Evolutionary conservation across 1,140 invertebrate genomes (phyloP).

Genomic region (Prorops nasuta): DNA sequence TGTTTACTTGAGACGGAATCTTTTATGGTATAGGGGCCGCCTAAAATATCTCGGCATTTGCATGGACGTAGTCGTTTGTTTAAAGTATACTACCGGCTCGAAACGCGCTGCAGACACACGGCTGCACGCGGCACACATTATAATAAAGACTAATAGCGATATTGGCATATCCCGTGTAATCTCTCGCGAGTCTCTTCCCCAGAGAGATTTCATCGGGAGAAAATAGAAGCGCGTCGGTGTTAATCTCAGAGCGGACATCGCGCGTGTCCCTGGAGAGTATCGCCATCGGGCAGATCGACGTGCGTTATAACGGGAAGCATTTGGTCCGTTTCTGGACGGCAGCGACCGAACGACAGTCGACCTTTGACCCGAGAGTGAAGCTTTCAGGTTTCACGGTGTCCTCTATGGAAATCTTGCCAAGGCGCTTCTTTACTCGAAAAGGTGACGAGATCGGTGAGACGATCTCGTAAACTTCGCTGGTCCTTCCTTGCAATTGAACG

Average conservation of each 20-base stretch:
- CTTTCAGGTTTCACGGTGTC: conserved; percentile 50
- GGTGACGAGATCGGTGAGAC: conserved; percentile 49
- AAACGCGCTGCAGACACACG: no score
- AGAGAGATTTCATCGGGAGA: background rate
- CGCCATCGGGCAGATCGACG: conserved; percentile 29
- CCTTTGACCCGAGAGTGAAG: conserved; percentile 46
- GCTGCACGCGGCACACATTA: no score
- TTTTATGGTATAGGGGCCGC: no score
- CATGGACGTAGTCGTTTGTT: no score
- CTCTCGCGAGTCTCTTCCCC: background rate
- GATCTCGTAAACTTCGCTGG: conserved; percentile 48
- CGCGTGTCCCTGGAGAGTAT: conserved; percentile 15
- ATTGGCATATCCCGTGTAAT: no score
- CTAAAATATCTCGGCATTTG: no score
- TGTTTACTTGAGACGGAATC: no score
- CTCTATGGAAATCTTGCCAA: conserved; percentile 49
- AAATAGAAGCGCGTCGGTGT: background rate
- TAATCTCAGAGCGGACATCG: background rate
- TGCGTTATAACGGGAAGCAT: conserved; percentile 53
- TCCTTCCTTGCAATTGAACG: conserved; percentile 2
- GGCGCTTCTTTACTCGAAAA: conserved; percentile 48
- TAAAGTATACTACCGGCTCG: background rate
- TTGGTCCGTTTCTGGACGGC: conserved; percentile 46
- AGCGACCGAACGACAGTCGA: conserved; percentile 46
- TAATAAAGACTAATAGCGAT: no score